Evolutionary conservation across 2,888 invertebrate genomes (phyloP).

Genomic region (Amphipoea lucens): DNA sequence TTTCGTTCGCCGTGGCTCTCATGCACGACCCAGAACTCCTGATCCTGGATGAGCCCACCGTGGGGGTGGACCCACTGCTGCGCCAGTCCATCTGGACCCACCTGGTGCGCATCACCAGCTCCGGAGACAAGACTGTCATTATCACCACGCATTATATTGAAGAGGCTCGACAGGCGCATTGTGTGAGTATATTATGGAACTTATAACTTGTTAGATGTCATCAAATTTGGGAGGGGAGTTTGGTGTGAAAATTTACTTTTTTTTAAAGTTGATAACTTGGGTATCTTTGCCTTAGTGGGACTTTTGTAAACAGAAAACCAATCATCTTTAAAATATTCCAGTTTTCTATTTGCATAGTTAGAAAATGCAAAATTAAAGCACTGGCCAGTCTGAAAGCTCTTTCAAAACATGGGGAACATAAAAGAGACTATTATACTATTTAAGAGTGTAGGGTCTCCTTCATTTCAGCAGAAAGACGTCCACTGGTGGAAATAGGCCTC

Average conservation of each 20-base stretch:
- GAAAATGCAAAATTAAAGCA: not conserved
- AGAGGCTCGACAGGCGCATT: slow-evolving; percentile 97
- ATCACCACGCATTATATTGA: slow-evolving; percentile 96
- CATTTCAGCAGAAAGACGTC: too few species aligned
- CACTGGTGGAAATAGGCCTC: too few species aligned
- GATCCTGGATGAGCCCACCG: slow-evolving; percentile 97
- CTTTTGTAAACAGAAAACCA: not conserved
- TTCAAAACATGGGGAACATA: not conserved
- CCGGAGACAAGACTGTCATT: slow-evolving; percentile 97
- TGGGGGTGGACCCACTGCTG: slow-evolving; percentile 97
- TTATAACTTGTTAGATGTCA: not conserved
- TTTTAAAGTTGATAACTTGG: too few species aligned
- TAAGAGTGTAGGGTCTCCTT: not conserved
- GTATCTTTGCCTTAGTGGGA: too few species aligned
- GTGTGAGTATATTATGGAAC: slow-evolving; percentile 90
- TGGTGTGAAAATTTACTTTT: not conserved
- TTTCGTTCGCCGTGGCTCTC: slow-evolving; percentile 97
- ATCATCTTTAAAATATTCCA: not conserved
- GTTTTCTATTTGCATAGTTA: not conserved
- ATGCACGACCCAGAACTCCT: slow-evolving; percentile 98
- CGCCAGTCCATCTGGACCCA: slow-evolving; percentile 98
- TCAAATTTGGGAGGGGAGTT: not conserved
- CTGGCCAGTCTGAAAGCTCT: not conserved
- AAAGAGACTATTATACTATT: not conserved
- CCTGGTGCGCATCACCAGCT: slow-evolving; percentile 96